phyloP scores from a whole-genome alignment of 2,888 invertebrate genomes.

The Agonopterix heracliana region DNA sequence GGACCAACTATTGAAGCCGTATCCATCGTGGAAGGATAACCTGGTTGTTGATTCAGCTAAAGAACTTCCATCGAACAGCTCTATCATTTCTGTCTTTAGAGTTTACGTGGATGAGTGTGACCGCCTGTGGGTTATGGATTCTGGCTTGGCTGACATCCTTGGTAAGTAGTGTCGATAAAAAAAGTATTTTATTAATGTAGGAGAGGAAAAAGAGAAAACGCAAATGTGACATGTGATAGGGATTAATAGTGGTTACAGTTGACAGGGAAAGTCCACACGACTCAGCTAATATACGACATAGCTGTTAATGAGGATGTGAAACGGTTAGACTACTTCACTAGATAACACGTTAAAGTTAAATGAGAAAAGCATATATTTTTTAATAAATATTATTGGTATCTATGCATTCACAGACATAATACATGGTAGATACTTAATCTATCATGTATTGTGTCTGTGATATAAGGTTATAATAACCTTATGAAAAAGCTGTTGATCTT shows the following conservation, averaged over 20 bases:
- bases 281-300: no score
- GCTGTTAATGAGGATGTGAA: no score
- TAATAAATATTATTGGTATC: no score
- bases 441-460: no score
- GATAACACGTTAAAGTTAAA: no score
- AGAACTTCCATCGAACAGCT: slow-evolving; percentile 71
- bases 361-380: no score
- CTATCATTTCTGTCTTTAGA: slow-evolving; percentile 84
- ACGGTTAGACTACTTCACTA: no score
- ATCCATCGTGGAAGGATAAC: slow-evolving; percentile 87
- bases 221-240: slow-evolving; percentile 3
- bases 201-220: neutral
- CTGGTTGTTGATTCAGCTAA: slow-evolving; percentile 77
- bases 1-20: slow-evolving; percentile 84
- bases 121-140: slow-evolving; percentile 89
- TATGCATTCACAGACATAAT: no score
- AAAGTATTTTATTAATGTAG: neutral
- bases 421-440: no score
- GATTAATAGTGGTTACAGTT: slow-evolving; percentile 1
- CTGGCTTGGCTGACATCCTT: slow-evolving; percentile 84
- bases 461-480: no score
- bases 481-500: no score
- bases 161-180: slow-evolving; percentile 56
- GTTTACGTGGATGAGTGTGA: slow-evolving; percentile 85
- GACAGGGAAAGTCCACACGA: slow-evolving; percentile 1